Percentiles rank a stretch among this genome's conserved stretches.
Evolutionary conservation across 2,113 vertebrate species (phyloP).

Genomic region (Pholis gunnellus): DNA sequence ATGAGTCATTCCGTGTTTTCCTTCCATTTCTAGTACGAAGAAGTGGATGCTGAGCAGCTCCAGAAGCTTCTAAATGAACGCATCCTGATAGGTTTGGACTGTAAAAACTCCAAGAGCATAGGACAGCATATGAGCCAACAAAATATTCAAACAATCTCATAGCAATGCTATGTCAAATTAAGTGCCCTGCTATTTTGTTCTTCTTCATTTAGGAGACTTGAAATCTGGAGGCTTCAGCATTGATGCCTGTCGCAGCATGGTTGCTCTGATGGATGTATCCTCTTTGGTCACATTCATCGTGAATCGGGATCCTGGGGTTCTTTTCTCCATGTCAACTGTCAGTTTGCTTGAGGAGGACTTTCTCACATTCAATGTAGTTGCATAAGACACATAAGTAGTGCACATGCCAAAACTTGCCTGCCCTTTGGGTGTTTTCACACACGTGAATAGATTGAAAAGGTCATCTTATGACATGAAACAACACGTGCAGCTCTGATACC

Average conservation of each 20-base stretch:
- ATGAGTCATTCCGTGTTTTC: not conserved
- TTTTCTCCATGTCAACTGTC: not conserved
- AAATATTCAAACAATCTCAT: not conserved
- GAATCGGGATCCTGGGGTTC: not conserved
- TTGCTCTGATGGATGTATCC: slow-evolving; percentile 83
- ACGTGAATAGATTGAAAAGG: not conserved
- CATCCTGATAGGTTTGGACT: slow-evolving; percentile 55
- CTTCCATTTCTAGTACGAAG: slow-evolving; percentile 66
- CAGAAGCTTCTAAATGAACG: slow-evolving; percentile 76
- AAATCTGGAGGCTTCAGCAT: slow-evolving; percentile 67
- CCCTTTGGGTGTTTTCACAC: not conserved
- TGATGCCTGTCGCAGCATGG: slow-evolving; percentile 78
- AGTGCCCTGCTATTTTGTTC: not conserved
- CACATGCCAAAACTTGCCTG: slow-evolving; percentile 20
- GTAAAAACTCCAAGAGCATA: not conserved
- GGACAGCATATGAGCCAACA: not conserved
- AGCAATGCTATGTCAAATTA: not conserved
- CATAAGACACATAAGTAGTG: not conserved
- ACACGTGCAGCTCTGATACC: not conserved
- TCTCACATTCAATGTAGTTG: not conserved
- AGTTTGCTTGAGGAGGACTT: not conserved
- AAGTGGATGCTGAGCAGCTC: slow-evolving; percentile 78
- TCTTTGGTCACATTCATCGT: not conserved
- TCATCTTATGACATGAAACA: not conserved
- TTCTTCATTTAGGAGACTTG: slow-evolving; percentile 41